Percentiles rank a stretch among this genome's conserved stretches.
These are phyloP conservation scores for Melikaiella ostensackeni DNA, from an alignment of 2,888 invertebrate species.

Conservation along the genomic window DNA sequence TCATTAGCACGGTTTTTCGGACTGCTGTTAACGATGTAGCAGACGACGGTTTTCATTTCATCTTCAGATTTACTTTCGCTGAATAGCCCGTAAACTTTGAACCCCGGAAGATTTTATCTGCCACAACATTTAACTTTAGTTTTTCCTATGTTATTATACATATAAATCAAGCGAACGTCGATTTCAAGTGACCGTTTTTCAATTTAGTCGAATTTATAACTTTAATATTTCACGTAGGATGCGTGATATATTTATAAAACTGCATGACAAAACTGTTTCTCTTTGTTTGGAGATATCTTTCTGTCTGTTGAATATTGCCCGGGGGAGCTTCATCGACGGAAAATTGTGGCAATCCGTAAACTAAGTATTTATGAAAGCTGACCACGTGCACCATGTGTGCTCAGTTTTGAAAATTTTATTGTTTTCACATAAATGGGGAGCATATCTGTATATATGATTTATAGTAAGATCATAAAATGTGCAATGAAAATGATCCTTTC, in stretches of 20 bases:
- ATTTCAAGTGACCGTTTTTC: background rate
- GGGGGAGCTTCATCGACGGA: background rate
- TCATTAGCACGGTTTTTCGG: too few species aligned
- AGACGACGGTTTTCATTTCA: too few species aligned
- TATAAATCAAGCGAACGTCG: background rate
- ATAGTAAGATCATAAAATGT: background rate
- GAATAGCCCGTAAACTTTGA: too few species aligned
- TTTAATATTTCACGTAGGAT: background rate
- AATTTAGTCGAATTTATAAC: background rate
- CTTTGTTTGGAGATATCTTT: background rate
- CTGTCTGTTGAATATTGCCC: background rate
- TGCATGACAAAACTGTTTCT: background rate
- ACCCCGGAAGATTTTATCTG: too few species aligned
- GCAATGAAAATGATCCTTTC: background rate
- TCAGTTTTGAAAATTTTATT: background rate
- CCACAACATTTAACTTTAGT: too few species aligned
- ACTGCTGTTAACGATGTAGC: too few species aligned
- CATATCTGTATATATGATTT: background rate
- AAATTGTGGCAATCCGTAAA: background rate
- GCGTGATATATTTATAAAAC: background rate
- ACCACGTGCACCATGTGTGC: background rate
- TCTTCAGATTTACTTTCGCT: too few species aligned
- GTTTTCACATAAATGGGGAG: background rate
- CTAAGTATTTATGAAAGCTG: background rate
- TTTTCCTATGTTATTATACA: background rate